Percentiles rank a stretch among this genome's conserved stretches.
Evolutionary conservation across 2,888 invertebrate genomes (phyloP).

Genomic region (Arctia plantaginis): DNA sequence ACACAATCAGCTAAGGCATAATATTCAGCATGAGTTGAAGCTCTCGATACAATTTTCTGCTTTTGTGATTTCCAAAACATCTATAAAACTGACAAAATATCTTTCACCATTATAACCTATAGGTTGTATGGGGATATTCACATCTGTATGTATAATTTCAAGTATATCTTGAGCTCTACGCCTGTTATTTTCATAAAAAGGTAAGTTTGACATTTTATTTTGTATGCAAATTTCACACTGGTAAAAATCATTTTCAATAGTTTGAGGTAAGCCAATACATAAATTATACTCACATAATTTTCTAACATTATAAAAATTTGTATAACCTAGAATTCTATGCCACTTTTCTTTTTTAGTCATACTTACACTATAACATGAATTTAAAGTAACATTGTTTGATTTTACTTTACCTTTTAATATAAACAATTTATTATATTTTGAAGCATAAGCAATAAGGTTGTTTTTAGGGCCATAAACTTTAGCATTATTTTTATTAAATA

Average conservation of each 20-base stretch:
- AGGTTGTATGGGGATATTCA: too few species aligned
- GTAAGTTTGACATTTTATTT: slow-evolving; percentile 10
- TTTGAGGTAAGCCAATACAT: not conserved
- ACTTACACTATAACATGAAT: not conserved
- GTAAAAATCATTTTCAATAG: not conserved
- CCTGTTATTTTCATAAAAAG: slow-evolving; percentile 9
- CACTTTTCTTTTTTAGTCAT: not conserved
- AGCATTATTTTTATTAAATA: too few species aligned
- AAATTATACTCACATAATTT: not conserved
- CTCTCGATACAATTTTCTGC: slow-evolving; percentile 6
- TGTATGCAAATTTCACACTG: slow-evolving; percentile 5
- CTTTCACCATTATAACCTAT: slow-evolving; percentile 45
- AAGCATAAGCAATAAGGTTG: too few species aligned
- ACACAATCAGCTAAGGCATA: slow-evolving; percentile 6
- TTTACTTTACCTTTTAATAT: too few species aligned
- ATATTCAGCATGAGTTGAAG: slow-evolving; percentile 9
- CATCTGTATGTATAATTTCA: slow-evolving; percentile 13
- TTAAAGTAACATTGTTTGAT: too few species aligned
- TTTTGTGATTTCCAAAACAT: slow-evolving; percentile 19
- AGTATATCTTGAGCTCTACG: slow-evolving; percentile 8
- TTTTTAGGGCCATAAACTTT: too few species aligned
- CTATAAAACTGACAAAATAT: slow-evolving; percentile 45
- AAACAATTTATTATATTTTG: too few species aligned
- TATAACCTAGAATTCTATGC: slow-evolving; percentile 2
- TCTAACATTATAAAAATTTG: slow-evolving; percentile 3